Percentiles rank a stretch among this genome's conserved stretches.
phyloP scores from a whole-genome alignment of 2,888 invertebrate genomes.

The Amblyjoppa fuscipennis region DNA sequence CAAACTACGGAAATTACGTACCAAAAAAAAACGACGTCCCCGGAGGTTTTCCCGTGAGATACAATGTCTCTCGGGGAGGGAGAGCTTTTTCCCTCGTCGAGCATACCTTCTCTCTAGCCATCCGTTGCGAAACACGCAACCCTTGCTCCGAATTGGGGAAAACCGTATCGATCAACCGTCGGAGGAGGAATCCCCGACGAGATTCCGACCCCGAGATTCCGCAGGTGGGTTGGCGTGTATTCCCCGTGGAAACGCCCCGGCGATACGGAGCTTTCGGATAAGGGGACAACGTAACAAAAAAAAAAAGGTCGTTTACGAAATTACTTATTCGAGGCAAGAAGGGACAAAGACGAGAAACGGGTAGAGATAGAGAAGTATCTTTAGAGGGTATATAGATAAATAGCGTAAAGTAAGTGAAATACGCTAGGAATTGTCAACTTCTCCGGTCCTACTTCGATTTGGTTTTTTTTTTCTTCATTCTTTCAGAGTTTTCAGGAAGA shows the following conservation, averaged over 20 bases:
- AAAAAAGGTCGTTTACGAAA: not conserved
- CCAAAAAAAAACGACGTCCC: not conserved
- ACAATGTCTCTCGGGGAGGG: not conserved
- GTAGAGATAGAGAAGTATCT: not conserved
- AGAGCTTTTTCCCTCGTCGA: not conserved
- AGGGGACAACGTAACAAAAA: not conserved
- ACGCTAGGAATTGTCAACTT: slow-evolving; percentile 16
- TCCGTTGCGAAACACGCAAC: not conserved
- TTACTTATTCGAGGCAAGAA: not conserved
- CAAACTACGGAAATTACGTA: slow-evolving; percentile 22
- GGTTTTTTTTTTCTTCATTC: not conserved
- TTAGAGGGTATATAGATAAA: slow-evolving; percentile 9
- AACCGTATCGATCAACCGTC: not conserved
- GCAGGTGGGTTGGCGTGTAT: not conserved
- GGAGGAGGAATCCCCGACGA: not conserved
- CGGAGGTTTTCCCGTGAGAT: not conserved
- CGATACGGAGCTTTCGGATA: not conserved
- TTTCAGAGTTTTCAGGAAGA: slow-evolving; percentile 9
- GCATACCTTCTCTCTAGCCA: not conserved
- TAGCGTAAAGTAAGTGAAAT: slow-evolving; percentile 32
- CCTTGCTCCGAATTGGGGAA: not conserved
- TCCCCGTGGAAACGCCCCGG: slow-evolving; percentile 1
- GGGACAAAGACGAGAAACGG: slow-evolving; percentile 10
- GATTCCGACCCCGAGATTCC: not conserved
- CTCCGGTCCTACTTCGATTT: slow-evolving; percentile 7